Conservation (phyloP, 2,797 vertebrate genomes). For the Clarias fuscus region DNA sequence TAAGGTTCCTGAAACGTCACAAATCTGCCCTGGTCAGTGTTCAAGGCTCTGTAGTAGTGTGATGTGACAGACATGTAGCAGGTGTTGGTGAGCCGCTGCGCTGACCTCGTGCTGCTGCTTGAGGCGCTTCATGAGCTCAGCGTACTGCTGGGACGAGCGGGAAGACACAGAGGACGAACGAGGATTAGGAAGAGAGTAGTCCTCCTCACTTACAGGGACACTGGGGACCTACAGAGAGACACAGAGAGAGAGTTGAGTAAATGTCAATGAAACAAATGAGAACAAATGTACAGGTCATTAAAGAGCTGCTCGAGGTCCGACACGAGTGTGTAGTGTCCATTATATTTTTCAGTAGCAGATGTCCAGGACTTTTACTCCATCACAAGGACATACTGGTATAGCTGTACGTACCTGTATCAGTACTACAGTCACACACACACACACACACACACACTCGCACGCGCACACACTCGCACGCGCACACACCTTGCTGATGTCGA, state of each 20-base stretch:
- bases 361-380: background rate
- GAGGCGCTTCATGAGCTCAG: slow-evolving; percentile 81
- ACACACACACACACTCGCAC: too few relatives aligned
- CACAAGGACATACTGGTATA: background rate
- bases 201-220: slow-evolving; percentile 80
- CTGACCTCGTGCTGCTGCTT: slow-evolving; percentile 80
- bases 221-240: slow-evolving; percentile 78
- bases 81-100: background rate
- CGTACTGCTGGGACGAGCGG: slow-evolving; percentile 78
- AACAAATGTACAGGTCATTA: background rate
- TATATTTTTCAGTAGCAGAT: background rate
- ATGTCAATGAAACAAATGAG: background rate
- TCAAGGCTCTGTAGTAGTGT: background rate
- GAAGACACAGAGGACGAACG: slow-evolving; percentile 74
- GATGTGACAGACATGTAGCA: background rate
- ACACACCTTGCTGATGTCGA: slow-evolving; percentile 76
- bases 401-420: background rate
- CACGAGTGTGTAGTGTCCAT: background rate
- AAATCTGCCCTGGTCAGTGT: background rate
- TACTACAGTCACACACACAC: background rate
- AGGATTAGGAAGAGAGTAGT: slow-evolving; percentile 78
- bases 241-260: background rate
- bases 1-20: too few relatives aligned
- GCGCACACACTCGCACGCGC: background rate
- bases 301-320: background rate